Conservation (phyloP, 2,113 vertebrate genomes). For the Narcine bancroftii region DNA sequence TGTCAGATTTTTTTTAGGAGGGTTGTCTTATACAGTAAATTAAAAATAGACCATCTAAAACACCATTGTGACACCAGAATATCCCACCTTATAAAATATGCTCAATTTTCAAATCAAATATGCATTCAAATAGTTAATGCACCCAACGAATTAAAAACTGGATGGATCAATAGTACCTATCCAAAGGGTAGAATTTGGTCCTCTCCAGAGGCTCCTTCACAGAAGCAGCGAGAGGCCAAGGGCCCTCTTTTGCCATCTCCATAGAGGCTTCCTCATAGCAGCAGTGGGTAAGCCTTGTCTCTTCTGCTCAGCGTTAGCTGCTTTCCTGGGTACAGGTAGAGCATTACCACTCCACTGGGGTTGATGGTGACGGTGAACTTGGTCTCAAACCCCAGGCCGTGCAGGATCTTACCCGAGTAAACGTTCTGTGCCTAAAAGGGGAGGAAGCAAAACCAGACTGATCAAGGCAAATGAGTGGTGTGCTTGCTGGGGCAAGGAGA, state of each 20-base stretch:
- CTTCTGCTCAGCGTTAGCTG: rapidly evolving
- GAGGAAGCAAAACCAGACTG: slow-evolving; percentile 1
- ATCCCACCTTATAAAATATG: neutral
- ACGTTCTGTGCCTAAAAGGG: slow-evolving; percentile 59
- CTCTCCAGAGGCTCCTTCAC: neutral
- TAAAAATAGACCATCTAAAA: too few species aligned
- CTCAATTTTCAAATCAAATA: neutral
- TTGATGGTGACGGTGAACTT: slow-evolving; percentile 73
- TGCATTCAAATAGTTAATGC: neutral
- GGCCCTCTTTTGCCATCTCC: neutral
- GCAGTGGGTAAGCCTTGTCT: neutral
- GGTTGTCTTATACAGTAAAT: too few species aligned
- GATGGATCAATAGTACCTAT: neutral
- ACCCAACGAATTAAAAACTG: neutral
- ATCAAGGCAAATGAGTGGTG: neutral
- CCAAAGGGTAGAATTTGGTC: too few species aligned
- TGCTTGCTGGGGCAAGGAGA: neutral
- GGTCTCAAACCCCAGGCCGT: slow-evolving; percentile 52
- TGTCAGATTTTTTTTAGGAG: too few species aligned
- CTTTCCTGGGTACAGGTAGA: slow-evolving; percentile 63
- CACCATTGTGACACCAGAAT: neutral
- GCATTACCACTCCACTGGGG: slow-evolving; percentile 87
- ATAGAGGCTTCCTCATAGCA: neutral
- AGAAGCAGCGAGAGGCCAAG: neutral
- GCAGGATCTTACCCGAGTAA: slow-evolving; percentile 49